Percentiles rank a stretch among this genome's conserved stretches.
phyloP scores from a whole-genome alignment of 2,888 invertebrate species.

The Mythimna pallens region DNA sequence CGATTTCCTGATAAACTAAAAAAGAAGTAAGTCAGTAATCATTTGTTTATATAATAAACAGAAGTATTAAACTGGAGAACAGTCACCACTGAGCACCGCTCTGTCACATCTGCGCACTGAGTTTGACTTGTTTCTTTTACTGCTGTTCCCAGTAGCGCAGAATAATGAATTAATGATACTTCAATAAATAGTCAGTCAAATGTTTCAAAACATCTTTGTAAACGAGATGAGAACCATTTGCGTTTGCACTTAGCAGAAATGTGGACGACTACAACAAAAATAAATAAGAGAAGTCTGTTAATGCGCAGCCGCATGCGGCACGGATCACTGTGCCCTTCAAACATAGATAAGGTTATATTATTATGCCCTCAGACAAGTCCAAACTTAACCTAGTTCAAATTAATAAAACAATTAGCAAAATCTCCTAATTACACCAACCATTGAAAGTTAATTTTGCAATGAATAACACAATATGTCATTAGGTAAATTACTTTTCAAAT shows the following conservation, averaged over 20 bases:
- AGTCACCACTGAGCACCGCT: constrained; percentile 18
- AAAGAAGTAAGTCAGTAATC: constrained; percentile 9
- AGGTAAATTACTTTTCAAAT: constrained; percentile 58
- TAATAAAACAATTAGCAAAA: constrained; percentile 20
- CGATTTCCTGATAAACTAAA: constrained; percentile 9
- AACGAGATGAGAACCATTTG: constrained; percentile 86
- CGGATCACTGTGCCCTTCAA: constrained; percentile 40
- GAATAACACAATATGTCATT: constrained; percentile 15
- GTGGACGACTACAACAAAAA: constrained; percentile 77
- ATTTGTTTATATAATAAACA: constrained; percentile 12
- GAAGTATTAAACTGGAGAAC: constrained; percentile 17
- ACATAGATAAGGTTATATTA: background rate
- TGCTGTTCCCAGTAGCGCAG: constrained; percentile 71
- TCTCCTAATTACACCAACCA: constrained; percentile 10
- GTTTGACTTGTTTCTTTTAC: constrained; percentile 61
- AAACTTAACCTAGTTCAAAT: constrained; percentile 24
- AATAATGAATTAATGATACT: constrained; percentile 70
- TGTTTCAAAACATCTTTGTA: constrained; percentile 85
- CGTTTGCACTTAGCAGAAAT: constrained; percentile 85
- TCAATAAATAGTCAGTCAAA: constrained; percentile 79
- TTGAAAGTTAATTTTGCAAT: constrained; percentile 19
- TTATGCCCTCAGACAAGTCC: background rate
- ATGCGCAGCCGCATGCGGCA: constrained; percentile 66
- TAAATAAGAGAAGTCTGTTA: constrained; percentile 77
- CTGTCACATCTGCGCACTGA: constrained; percentile 41